Conservation (phyloP, 2,113 vertebrate genomes). For the Noturus placidus region DNA sequence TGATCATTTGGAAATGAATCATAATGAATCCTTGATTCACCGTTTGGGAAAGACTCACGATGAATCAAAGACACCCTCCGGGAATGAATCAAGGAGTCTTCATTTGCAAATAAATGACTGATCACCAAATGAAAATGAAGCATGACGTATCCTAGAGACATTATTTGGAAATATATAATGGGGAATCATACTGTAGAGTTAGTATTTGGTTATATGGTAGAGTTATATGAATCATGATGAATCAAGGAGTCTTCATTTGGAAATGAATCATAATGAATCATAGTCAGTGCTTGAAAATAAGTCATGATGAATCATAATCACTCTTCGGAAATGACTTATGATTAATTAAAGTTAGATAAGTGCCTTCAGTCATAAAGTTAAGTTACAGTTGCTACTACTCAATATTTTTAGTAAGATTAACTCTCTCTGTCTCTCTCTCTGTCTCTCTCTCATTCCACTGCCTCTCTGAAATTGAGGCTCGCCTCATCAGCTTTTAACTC, state of each 20-base stretch:
- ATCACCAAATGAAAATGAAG: too few relatives aligned
- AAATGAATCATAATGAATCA: not conserved
- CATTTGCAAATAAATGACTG: not conserved
- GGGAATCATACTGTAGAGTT: too few relatives aligned
- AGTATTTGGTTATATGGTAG: too few relatives aligned
- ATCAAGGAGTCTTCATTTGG: too few relatives aligned
- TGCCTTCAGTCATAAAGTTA: not conserved
- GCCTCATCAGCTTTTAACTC: slow-evolving; percentile 18
- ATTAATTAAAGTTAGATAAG: not conserved
- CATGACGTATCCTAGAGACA: too few relatives aligned
- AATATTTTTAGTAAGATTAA: not conserved
- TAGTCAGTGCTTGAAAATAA: not conserved
- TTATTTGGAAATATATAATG: not conserved
- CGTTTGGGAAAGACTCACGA: not conserved
- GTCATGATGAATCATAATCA: not conserved
- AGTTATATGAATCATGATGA: too few relatives aligned
- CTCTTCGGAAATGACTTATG: not conserved
- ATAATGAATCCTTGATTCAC: not conserved
- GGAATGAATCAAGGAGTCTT: not conserved
- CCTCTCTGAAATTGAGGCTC: slow-evolving; percentile 2
- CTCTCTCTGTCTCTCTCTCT: slow-evolving; percentile 25
- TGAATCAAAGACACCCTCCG: too few relatives aligned
- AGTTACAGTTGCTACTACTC: not conserved
- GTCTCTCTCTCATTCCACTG: slow-evolving; percentile 18
- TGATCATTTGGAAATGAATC: not conserved